Percentiles rank a stretch among this genome's conserved stretches.
These are phyloP conservation scores for Dolichomitus sp. DNA, from an alignment of 2,888 invertebrate genomes.

Conservation along the genomic window DNA sequence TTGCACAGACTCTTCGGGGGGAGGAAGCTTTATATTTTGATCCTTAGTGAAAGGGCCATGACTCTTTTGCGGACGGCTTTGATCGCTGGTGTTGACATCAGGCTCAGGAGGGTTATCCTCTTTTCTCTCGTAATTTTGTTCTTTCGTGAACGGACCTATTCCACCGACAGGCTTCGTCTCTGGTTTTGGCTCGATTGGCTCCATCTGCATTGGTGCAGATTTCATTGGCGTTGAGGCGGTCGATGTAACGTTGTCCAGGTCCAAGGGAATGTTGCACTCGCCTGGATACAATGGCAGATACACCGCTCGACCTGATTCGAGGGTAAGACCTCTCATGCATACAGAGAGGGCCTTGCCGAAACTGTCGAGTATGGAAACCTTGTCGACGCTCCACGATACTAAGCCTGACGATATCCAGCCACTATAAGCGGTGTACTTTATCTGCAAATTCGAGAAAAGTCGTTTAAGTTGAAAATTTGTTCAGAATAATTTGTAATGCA, in stretches of 20 bases:
- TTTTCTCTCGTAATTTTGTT: slow-evolving; percentile 80
- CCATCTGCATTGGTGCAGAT: slow-evolving; percentile 59
- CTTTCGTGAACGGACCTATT: slow-evolving; percentile 82
- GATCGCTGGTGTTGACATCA: slow-evolving; percentile 69
- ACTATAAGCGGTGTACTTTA: slow-evolving; percentile 95
- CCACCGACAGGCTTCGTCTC: slow-evolving; percentile 45
- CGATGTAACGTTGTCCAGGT: slow-evolving; percentile 77
- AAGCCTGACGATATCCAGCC: slow-evolving; percentile 96
- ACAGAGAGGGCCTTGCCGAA: slow-evolving; percentile 94
- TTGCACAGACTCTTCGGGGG: slow-evolving; percentile 51
- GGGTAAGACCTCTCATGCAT: slow-evolving; percentile 91
- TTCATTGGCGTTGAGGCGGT: slow-evolving; percentile 50
- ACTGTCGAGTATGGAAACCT: slow-evolving; percentile 94
- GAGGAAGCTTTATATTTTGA: slow-evolving; percentile 70
- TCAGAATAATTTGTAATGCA: no score
- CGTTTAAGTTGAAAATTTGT: not conserved
- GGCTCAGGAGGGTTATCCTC: slow-evolving; percentile 59
- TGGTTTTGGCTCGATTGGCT: slow-evolving; percentile 35
- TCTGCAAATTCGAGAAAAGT: slow-evolving; percentile 88
- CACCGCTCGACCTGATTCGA: slow-evolving; percentile 92
- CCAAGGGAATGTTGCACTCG: slow-evolving; percentile 91
- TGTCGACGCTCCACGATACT: slow-evolving; percentile 93
- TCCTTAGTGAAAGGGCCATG: slow-evolving; percentile 83
- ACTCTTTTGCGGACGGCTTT: slow-evolving; percentile 71
- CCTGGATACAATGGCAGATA: slow-evolving; percentile 92